Evolutionary conservation across 2,797 vertebrate genomes (phyloP).

Genomic region (Propithecus deckenii): DNA sequence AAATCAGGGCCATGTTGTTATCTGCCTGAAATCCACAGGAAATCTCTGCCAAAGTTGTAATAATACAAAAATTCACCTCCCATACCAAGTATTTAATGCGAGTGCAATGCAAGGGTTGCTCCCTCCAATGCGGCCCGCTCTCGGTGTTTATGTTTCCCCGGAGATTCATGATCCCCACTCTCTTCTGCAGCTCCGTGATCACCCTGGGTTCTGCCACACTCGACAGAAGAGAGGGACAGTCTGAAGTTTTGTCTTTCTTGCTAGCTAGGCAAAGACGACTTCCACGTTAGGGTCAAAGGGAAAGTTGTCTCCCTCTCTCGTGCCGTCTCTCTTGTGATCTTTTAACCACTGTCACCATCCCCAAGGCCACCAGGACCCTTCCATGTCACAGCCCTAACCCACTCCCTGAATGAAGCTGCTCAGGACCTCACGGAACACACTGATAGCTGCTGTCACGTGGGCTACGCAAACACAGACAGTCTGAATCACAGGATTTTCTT

Average conservation of each 20-base stretch:
- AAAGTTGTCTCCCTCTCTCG: neutral
- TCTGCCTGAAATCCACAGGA: neutral
- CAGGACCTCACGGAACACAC: neutral
- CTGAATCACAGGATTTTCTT: neutral
- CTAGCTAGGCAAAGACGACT: neutral
- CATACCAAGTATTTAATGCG: neutral
- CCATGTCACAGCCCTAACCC: neutral
- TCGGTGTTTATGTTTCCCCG: neutral
- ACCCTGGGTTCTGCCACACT: too few species aligned
- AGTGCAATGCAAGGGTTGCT: neutral
- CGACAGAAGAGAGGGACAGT: neutral
- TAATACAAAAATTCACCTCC: neutral
- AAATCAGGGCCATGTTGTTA: neutral
- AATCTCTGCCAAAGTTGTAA: neutral
- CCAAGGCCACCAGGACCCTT: neutral
- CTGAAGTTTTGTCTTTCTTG: neutral
- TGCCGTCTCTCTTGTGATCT: neutral
- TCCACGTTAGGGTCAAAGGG: neutral
- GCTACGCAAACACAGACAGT: neutral
- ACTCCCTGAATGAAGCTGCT: neutral
- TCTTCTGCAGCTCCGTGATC: neutral
- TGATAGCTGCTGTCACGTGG: neutral
- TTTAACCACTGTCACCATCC: neutral
- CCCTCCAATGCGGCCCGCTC: neutral
- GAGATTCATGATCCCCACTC: neutral